Evolutionary conservation across 2,888 invertebrate species (phyloP), one percentile per base, ranked within the genome.

Genomic region (Pyrochroa serraticornis): DNA sequence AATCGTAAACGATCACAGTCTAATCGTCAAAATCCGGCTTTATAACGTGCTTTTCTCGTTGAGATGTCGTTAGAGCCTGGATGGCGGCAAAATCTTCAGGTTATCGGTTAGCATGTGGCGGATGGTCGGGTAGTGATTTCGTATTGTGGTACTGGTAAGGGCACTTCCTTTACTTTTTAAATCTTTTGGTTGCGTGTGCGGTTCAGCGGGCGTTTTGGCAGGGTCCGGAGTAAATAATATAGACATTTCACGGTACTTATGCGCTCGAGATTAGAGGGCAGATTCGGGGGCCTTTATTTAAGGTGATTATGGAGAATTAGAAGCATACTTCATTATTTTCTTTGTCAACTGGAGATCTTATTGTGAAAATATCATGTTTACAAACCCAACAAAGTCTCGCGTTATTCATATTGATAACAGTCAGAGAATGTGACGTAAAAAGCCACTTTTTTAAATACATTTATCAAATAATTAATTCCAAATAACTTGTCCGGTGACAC

Each of bases 231-330:
- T 73, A 74, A 74, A 77, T 77, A 78, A 78, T 77, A 73, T 70
- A 72, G 76, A 76, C 73, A 73, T 77, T 77, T 77, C 72, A 77
- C 75, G 76, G 74, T 75, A 75, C 75, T 75, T 75, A 75, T 74
- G 71, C 70, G 67, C 64, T 68, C 33, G 46, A 70, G 73, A 73
- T 74, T 74, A 73, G 68, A 65, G 63, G 66, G 56, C 64, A 65
- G 72, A 70, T 72, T 70, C 66, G 70, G 71, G 68, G 67, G 71
- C 69, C 66, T 69, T 74, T 75, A 75, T 75, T 72, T 70, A 66
- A 71, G 69, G 72, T 74, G 75, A 75, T 56, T 49, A 56, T 56
- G 30, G 38, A 14, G 55, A 36, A 49, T 56, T 56, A 49, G 38
- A 39, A 22, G 31, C 12, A 42, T 36, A 43, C 36, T 54, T 48